Conservation (phyloP, 2,113 vertebrate species). For the Microcebus griseorufus region DNA sequence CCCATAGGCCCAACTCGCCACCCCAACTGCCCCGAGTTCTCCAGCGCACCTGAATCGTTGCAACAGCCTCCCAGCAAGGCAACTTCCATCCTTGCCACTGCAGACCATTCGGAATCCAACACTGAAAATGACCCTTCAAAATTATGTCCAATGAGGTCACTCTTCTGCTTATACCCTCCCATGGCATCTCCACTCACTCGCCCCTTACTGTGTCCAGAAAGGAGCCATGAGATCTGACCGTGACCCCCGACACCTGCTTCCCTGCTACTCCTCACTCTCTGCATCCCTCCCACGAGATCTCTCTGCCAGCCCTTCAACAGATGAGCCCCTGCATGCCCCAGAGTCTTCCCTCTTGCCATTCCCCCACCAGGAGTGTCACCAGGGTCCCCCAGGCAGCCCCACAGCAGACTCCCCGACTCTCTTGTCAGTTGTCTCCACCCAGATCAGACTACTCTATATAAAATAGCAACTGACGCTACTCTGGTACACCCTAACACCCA, state of each 20-base stretch:
- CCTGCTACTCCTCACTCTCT: background rate
- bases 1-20: background rate
- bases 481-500: background rate
- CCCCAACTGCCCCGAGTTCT: background rate
- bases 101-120: background rate
- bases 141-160: background rate
- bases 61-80: background rate
- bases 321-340: background rate
- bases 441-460: background rate
- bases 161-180: background rate
- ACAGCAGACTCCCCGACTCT: background rate
- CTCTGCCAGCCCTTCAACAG: background rate
- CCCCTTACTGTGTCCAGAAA: background rate
- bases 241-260: background rate
- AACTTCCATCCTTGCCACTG: background rate
- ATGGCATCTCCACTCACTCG: background rate
- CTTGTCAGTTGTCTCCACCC: background rate
- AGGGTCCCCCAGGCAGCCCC: background rate
- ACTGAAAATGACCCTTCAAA: background rate
- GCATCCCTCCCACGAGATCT: background rate
- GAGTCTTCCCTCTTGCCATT: background rate
- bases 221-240: too few species aligned
- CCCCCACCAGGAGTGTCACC: background rate
- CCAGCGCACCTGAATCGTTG: background rate
- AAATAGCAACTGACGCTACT: background rate